These are phyloP conservation scores for Agriopis marginaria DNA, from an alignment of 2,888 invertebrate species.

Conservation along the genomic window DNA sequence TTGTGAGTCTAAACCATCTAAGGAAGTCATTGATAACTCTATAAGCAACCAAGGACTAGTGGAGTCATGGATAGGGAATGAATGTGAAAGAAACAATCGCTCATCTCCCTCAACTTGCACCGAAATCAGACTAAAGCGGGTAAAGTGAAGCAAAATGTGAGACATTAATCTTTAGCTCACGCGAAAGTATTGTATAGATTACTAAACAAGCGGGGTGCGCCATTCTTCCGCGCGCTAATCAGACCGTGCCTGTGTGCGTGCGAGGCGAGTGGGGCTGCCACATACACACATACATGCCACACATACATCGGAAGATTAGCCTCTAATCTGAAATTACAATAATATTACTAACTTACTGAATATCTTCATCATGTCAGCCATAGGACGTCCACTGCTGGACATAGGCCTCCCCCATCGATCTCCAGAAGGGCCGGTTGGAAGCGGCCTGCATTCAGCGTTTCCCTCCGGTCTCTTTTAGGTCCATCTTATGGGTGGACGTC, in stretches of 20 bases:
- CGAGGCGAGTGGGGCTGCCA: background rate
- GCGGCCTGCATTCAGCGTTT: no score
- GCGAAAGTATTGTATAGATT: slow-evolving; percentile 68
- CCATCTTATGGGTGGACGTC: no score
- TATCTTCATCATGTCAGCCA: no score
- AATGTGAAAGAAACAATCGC: slow-evolving; percentile 19
- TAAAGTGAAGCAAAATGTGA: slow-evolving; percentile 76
- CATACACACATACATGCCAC: background rate
- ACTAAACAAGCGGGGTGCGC: slow-evolving; percentile 41
- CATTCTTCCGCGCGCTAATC: slow-evolving; percentile 40
- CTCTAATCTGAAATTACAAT: background rate
- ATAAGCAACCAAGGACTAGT: background rate
- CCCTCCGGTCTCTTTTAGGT: no score
- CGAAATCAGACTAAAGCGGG: slow-evolving; percentile 63
- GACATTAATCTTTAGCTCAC: slow-evolving; percentile 76
- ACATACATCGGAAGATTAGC: background rate
- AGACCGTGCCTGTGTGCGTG: slow-evolving; percentile 24
- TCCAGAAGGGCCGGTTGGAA: no score
- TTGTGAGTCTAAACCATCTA: no score
- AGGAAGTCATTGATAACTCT: no score
- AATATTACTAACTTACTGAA: background rate
- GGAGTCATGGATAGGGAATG: background rate
- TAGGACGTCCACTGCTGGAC: no score
- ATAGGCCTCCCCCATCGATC: no score
- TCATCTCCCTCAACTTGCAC: slow-evolving; percentile 34